phyloP scores from a whole-genome alignment of 2,113 vertebrate genomes.

The Ceyx cyanopectus region DNA sequence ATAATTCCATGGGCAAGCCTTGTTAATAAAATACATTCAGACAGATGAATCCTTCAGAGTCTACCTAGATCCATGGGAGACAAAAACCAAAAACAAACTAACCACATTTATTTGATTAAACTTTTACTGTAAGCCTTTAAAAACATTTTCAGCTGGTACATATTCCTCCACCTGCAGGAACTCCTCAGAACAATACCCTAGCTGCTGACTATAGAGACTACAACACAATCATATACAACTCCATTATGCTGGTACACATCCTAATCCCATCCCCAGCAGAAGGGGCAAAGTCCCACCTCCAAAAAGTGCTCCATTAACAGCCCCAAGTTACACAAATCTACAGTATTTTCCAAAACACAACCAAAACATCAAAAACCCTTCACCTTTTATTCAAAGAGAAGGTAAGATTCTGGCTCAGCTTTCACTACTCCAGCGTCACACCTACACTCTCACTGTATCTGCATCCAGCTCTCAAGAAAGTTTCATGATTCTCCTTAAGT shows the following conservation, averaged over 20 bases:
- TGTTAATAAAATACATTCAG: neutral
- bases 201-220: neutral
- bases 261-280: neutral
- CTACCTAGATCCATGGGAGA: neutral
- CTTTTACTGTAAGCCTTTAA: neutral
- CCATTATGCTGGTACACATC: rapidly evolving
- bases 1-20: neutral
- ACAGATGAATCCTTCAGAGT: neutral
- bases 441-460: neutral
- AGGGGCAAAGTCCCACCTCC: neutral
- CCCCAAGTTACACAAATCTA: neutral
- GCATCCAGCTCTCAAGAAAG: neutral
- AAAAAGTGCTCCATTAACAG: neutral
- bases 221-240: neutral
- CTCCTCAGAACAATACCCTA: neutral
- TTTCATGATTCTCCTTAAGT: neutral
- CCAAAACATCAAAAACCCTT: neutral
- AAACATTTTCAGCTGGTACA: neutral
- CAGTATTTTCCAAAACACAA: neutral
- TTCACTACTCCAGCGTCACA: neutral
- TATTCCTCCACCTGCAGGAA: neutral
- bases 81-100: neutral
- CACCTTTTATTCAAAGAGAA: neutral
- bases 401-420: neutral
- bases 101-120: neutral